Conservation (phyloP, 2,888 invertebrate species). For the Lepidochrysops patricia region DNA sequence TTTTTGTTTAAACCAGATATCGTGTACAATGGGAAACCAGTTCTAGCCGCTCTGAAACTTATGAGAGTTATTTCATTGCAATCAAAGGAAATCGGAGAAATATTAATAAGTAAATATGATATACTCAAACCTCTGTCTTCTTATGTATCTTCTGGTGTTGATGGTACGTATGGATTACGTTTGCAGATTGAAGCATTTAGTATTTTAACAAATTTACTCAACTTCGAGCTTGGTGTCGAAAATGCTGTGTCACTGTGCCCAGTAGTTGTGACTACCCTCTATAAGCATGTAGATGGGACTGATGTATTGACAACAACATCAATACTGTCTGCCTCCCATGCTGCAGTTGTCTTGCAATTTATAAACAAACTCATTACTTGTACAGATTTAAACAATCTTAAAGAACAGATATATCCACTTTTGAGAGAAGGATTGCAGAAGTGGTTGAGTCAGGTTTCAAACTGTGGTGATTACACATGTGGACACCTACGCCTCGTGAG, state of each 20-base stretch:
- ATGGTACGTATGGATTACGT: constrained; percentile 66
- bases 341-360: constrained; percentile 69
- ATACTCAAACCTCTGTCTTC: constrained; percentile 69
- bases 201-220: constrained; percentile 70
- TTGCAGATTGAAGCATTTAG: constrained; percentile 79
- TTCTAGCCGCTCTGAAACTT: constrained; percentile 81
- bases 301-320: constrained; percentile 60
- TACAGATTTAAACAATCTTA: constrained; percentile 37
- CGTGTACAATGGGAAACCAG: constrained; percentile 78
- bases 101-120: constrained; percentile 69
- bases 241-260: constrained; percentile 66
- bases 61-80: constrained; percentile 81
- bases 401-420: constrained; percentile 51
- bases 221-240: constrained; percentile 66
- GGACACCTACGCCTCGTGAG: constrained; percentile 54
- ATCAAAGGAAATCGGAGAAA: constrained; percentile 65
- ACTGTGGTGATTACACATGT: constrained; percentile 54
- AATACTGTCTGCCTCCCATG: constrained; percentile 72
- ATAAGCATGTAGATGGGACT: constrained; percentile 75
- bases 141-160: constrained; percentile 70
- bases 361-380: constrained; percentile 44
- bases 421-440: constrained; percentile 59
- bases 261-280: constrained; percentile 69
- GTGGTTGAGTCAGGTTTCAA: constrained; percentile 62
- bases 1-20: constrained; percentile 52